Base-by-base conservation (phyloP, 1,140 invertebrate species). In the Leptonema lineaticorne region DNA sequence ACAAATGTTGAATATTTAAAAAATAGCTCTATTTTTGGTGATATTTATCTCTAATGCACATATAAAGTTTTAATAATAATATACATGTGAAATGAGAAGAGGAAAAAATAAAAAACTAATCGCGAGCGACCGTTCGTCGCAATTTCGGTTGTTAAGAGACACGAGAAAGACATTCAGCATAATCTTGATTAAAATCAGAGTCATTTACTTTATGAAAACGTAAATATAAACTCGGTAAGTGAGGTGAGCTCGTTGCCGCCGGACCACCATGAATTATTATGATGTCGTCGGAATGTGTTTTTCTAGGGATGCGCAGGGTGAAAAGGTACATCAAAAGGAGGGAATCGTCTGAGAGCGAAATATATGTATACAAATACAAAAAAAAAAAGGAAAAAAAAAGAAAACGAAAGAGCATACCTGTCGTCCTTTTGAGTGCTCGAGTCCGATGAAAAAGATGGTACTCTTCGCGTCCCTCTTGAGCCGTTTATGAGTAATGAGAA, bases 111-210 rank as follows among this genome's bases (percentile, higher is more conserved):
- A n/a, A n/a, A n/a, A n/a, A n/a, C n/a, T n/a, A n/a, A n/a, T n/a
- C n/a, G n/a, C n/a, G n/a, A n/a, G n/a, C n/a, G n/a, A n/a, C n/a
- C n/a, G n/a, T n/a, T n/a, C n/a, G n/a, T n/a, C n/a, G n/a, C n/a
- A n/a, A n/a, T n/a, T n/a, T 53, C 24, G 48, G 18, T 53, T 6
- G 18, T 53, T 9, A 53, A 20, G 24, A 6, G 57, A 30, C 57
- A 33, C 57, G 28, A 37, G 57, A 33, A 33, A 59, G 57, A 59
- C 57, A 59, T 59, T 59, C 57, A 37, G 57, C 30, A 33, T 66
- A 66, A 66, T 66, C 64, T 66, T 66, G 64, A 66, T 66, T 66
- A 66, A 66, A 66, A 66, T 66, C 64, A 57, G 29, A 48, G 46
- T 29, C 50, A 22, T 53, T 53, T 53, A 53, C 50, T 53, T 53